These are phyloP conservation scores for Macropis europaea DNA, from an alignment of 2,888 invertebrate genomes.

Conservation along the genomic window DNA sequence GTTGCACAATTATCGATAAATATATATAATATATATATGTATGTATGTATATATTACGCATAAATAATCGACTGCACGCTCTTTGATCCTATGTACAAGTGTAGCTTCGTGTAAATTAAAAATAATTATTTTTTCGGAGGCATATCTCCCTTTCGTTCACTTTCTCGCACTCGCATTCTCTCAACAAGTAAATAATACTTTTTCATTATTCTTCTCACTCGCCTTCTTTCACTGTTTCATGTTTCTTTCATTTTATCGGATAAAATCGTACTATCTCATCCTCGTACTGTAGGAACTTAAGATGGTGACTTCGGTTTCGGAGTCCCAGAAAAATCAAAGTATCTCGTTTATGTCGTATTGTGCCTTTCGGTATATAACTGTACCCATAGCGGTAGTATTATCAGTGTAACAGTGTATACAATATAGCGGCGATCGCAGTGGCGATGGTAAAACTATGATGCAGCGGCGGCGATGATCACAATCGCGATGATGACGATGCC, in stretches of 20 bases:
- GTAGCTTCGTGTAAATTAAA: conserved; percentile 70
- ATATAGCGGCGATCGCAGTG: conserved; percentile 18
- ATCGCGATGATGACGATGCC: conserved; percentile 5
- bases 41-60: conserved; percentile 70
- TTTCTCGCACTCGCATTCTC: conserved; percentile 3
- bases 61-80: conserved; percentile 75
- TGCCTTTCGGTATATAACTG: conserved; percentile 22
- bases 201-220: conserved; percentile 10
- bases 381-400: conserved; percentile 21
- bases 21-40: conserved; percentile 58
- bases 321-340: conserved; percentile 69
- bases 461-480: conserved; percentile 4
- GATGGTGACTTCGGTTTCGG: conserved; percentile 70
- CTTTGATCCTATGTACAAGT: conserved; percentile 72
- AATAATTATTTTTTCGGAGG: conserved; percentile 68
- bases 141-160: conserved; percentile 35
- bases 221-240: conserved; percentile 19
- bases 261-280: conserved; percentile 67
- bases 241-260: conserved; percentile 53
- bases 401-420: conserved; percentile 30
- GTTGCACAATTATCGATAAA: conserved; percentile 74
- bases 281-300: conserved; percentile 76
- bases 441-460: conserved; percentile 23
- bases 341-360: conserved; percentile 28
- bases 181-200: conserved; percentile 67